Base-by-base conservation (phyloP, 2,888 invertebrate genomes). In the Saturnia pavonia region DNA sequence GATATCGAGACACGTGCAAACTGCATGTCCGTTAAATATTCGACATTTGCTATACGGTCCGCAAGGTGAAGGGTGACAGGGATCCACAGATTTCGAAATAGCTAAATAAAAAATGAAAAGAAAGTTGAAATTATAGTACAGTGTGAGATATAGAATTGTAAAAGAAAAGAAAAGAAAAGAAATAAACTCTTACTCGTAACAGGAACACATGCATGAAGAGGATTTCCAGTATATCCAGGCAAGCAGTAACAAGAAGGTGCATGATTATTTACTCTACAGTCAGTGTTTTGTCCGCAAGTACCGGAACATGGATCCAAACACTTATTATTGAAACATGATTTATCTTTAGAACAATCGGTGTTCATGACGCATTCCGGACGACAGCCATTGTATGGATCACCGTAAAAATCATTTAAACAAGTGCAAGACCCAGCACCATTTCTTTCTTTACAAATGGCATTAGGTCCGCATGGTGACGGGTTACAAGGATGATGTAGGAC, bases 331-430 rank as follows among this genome's bases (percentile, higher is more conserved):
- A 96, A 94, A 90, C 97, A 97, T 71, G 97, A 96, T 87, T 94
- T 95, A 76, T 96, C 95, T 77, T 94, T 93, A 76, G 95, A 92
- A 85, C 97, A 97, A 82, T 97, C 97, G 70, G 95, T 95, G 85
- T 97, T 97, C 90, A 96, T 96, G 65, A 96, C 95, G 85, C 97
- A 97, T 92, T 97, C 96, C n/a, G 97, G 97, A 78, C 97, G 95
- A 87, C 97, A 97, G 65, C 96, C 96, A 74, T 94, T 93, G 86
- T 97, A 97, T 45, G 97, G 97, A 89, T 97, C 97, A 69, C 97
- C 97, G 77, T 95, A 95, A 89, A 96, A 97, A 78, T 96, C 96
- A 73, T 95, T 95, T 80, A 96, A 87, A 88, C 97, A 97, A 78
- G 95, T 92, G 88, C 97, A 97, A 76, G 97, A 96, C 80, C 96